Base-by-base conservation (phyloP, 2,113 vertebrate species). In the Hucho hucho region DNA sequence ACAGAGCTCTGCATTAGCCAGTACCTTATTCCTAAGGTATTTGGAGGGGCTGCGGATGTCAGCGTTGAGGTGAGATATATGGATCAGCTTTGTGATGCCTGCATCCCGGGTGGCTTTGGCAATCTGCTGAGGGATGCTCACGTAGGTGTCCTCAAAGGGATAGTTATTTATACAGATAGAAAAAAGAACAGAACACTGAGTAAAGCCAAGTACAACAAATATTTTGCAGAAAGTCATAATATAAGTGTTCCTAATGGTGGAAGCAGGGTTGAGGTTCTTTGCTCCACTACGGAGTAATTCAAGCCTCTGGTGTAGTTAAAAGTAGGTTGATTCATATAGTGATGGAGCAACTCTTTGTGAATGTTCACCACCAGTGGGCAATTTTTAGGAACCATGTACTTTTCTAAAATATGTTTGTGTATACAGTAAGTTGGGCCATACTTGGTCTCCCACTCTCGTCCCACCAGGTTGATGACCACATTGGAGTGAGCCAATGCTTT, bases 11-110 rank as follows among this genome's bases (percentile, higher is more conserved):
- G 18, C n/a, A 32, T 43, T 14, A 18, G 53, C 24, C 4, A 0
- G 1, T 83, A 98, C 98, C 94, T 99, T 99, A 87, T 75, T 98
- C 79, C 96, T 95, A 83, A 99, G 89, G 77, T 97, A 98, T 79
- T 94, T 97, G 20, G 97, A 98, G n/a, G 93, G 84, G 81, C 98
- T 99, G 81, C 88, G 95, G 70, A 98, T 94, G 86, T 90, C 93
- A n/a, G 98, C 96, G 72, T 99, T 99, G 58, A 99, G 92, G 83
- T 99, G 97, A 75, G 98, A 99, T 78, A 98, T 61, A 25, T 99
- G 98, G 86, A 99, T 72, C 0, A 98, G 67, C 64, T 94, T 97
- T 73, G 94, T 85, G 85, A 99, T 89, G 67, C 97, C 97, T 0
- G 93, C 94, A 82, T 97, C 93, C 70, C 88, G 95, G 53, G 93